Evolutionary conservation across 2,113 vertebrate genomes (phyloP).

Genomic region (Mormyrus iriodes): DNA sequence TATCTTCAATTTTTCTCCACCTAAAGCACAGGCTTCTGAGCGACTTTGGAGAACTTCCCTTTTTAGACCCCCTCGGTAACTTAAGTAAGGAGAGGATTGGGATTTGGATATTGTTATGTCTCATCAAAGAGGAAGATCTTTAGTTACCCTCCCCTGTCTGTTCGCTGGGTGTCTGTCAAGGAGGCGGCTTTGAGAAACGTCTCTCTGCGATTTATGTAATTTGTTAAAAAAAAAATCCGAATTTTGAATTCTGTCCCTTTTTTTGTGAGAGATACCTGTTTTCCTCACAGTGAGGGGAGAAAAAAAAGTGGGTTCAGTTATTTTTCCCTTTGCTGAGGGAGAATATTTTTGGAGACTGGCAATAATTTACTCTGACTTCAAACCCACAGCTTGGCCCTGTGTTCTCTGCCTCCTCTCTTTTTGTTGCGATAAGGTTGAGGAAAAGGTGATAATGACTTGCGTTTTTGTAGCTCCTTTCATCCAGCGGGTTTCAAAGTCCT

Average conservation of each 20-base stretch:
- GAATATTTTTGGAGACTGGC: slow-evolving; percentile 15
- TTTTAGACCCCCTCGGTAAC: slow-evolving; percentile 64
- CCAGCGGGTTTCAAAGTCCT: neutral
- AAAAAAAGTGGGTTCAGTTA: slow-evolving; percentile 10
- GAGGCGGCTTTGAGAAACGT: slow-evolving; percentile 55
- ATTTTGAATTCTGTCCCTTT: slow-evolving; percentile 33
- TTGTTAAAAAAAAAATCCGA: slow-evolving; percentile 43
- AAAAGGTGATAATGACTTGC: slow-evolving; percentile 16
- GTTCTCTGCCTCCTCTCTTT: neutral
- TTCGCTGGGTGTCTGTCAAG: slow-evolving; percentile 62
- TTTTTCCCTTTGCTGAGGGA: slow-evolving; percentile 22
- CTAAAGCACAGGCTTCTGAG: slow-evolving; percentile 66
- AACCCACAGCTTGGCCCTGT: slow-evolving; percentile 1
- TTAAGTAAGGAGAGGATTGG: slow-evolving; percentile 67
- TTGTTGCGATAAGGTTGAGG: slow-evolving; percentile 2
- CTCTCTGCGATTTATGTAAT: slow-evolving; percentile 59
- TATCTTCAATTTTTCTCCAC: slow-evolving; percentile 58
- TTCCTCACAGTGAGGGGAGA: slow-evolving; percentile 16
- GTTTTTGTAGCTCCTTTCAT: slow-evolving; percentile 7
- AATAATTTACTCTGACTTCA: slow-evolving; percentile 18
- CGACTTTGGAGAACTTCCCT: slow-evolving; percentile 68
- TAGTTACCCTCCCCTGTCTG: slow-evolving; percentile 53
- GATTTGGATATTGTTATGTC: slow-evolving; percentile 72
- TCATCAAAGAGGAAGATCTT: slow-evolving; percentile 67
- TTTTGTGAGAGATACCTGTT: slow-evolving; percentile 32